Conservation (phyloP, 2,113 vertebrate species). For the Tachycineta bicolor region DNA sequence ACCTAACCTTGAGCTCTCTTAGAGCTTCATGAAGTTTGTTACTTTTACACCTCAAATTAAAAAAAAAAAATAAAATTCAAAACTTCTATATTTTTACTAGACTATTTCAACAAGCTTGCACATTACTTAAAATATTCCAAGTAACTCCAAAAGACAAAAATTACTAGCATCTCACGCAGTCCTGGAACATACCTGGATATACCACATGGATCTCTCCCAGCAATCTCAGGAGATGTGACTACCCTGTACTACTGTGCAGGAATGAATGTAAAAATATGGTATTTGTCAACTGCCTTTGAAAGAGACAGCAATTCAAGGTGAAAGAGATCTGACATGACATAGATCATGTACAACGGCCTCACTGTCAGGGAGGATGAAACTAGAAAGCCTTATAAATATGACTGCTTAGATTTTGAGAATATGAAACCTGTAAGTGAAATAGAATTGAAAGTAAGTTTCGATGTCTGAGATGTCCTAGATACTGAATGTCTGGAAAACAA, state of each 20-base stretch:
- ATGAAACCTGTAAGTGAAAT: no score
- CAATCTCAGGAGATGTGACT: accelerated
- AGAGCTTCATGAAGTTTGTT: background rate
- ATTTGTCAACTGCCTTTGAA: background rate
- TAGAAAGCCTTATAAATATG: no score
- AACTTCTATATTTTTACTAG: background rate
- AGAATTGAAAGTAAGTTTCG: no score
- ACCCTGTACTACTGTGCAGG: background rate
- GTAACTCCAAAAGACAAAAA: background rate
- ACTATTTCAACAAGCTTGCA: background rate
- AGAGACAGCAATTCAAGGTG: background rate
- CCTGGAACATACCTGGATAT: no score
- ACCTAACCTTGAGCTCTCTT: background rate
- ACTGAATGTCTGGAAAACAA: no score
- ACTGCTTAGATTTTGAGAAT: no score
- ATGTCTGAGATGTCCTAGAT: no score
- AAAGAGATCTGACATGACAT: background rate
- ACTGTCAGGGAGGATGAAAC: no score
- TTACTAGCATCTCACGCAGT: background rate
- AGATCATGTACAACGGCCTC: background rate
- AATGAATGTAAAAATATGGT: background rate
- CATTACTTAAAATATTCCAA: background rate
- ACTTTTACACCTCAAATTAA: background rate
- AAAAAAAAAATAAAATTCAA: background rate
- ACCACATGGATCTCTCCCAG: background rate